phyloP scores from a whole-genome alignment of 2,888 invertebrate genomes.

The Timema podura region DNA sequence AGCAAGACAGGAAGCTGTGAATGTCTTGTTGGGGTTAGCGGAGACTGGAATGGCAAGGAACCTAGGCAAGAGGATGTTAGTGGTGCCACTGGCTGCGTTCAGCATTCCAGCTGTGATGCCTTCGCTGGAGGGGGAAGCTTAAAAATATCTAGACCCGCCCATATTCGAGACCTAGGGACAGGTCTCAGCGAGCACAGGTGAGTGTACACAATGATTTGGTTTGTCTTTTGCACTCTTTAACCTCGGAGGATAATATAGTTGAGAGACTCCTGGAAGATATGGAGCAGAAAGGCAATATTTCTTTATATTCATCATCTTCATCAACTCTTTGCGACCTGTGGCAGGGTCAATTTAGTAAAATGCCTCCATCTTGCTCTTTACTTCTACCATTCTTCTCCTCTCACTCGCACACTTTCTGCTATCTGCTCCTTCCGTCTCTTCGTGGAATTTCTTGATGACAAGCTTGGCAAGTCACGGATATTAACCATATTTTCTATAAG shows the following conservation, averaged over 20 bases:
- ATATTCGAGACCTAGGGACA: background rate
- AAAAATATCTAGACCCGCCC: constrained; percentile 27
- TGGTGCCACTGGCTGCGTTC: constrained; percentile 24
- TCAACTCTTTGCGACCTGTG: background rate
- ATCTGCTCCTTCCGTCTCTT: background rate
- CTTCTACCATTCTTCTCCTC: too few relatives aligned
- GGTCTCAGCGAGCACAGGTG: background rate
- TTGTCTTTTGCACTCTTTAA: background rate
- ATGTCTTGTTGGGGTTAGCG: background rate
- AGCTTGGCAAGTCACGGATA: too few relatives aligned
- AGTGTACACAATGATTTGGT: background rate
- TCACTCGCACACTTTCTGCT: too few relatives aligned
- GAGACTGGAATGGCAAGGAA: background rate
- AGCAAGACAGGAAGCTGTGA: background rate
- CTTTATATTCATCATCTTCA: background rate
- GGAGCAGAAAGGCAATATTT: too few relatives aligned
- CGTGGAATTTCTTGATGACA: too few relatives aligned
- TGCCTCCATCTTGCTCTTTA: too few relatives aligned
- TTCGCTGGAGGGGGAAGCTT: constrained; percentile 38
- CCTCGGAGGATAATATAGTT: too few relatives aligned
- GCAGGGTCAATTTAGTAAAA: too few relatives aligned
- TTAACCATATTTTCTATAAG: too few relatives aligned
- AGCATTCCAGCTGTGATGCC: constrained; percentile 32
- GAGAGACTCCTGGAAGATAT: too few relatives aligned
- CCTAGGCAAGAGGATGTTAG: background rate